Evolutionary conservation across 1,140 invertebrate genomes (phyloP), one percentile per base, ranked within the genome.

Genomic region (Streblospio benedicti): DNA sequence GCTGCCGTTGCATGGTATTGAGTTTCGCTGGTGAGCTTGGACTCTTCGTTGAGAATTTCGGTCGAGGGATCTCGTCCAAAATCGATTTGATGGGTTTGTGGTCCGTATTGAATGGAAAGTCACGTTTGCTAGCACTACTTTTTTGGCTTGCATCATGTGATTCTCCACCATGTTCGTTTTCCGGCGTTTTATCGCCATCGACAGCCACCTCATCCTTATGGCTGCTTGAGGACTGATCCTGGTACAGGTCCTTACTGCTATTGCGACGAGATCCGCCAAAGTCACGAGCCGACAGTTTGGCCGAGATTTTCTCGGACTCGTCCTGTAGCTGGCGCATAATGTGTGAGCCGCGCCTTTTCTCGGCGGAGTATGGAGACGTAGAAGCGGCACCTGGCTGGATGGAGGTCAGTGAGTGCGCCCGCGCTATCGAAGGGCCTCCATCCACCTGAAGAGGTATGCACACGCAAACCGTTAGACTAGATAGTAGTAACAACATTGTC

Each of bases 1-100:
- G 31, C 50, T 28, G 30, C 33, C 32, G 35, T 25, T 32, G 38
- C 20, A 56, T 32, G 38, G 31, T 57, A 23, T 54, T 57, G n/a
- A 62, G 45, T 20, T 54, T 56, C 4, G 60, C 60, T 18, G 60
- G 60, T 1, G 60, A 62, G 43, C 54, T 57, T n/a, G 60, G 60
- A 41, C 60, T 62, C 47, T 54, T 62, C 12, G 55, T 62, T 20
- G 43, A 51, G 53, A 62, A 62, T 20, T 43, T 50, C 30, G 54
- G 53, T 35, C 45, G 55, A 47, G 59, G 43, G 28, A 56, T 56
- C 23, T 55, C 59, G 12, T 43, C 31, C 23, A 31, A 45, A 28
- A 28, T 33, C 6, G 44, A 49, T 35, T 25, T n/a, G 20, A 45
- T 32, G 1, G 53, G 45, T 27, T 23, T 38, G 35, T 57, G 44